Base-by-base conservation (phyloP, 2,113 vertebrate genomes). In the Pseudorectes ferrugineus region DNA sequence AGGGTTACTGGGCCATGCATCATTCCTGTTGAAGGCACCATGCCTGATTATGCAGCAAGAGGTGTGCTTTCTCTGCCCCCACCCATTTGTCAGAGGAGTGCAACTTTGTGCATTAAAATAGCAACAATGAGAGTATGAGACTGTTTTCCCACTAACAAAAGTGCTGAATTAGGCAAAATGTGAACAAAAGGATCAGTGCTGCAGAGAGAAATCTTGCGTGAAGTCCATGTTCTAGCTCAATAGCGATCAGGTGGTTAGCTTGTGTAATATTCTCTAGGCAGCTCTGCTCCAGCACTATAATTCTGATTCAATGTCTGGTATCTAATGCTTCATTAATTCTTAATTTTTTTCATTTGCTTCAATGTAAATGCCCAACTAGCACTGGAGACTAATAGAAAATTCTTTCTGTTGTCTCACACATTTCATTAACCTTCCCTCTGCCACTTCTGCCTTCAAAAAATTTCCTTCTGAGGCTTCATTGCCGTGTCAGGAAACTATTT, bases 1-100 rank as follows among this genome's bases (percentile, higher is more conserved):
- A 75, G 26, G n/a, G 16, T 17, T 7, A 1, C 5, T 25, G 29
- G 16, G 6, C 15, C 13, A 5, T 3, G 12, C 1, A 2, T 54
- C 14, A 6, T 25, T 14, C 5, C 8, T 23, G 22, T 6, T 51
- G 5, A 63, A 63, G 20, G 20, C 40, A 43, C 31, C 25, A 4
- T 5, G 7, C 11, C 38, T 28, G 9, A 40, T 35, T 5, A 38
- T 17, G 35, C 16, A 76, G 49, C 0, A 0, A 12, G 2, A 40
- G 21, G 3, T 31, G 24, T 40, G 9, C 0, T 5, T 38, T 55
- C 59, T 72, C 63, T 79, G 10, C 2, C 12, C 33, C 0, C 11
- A 19, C 3, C 2, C 4, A 13, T 22, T 43, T 88, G 61, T 8
- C 4, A 22, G 11, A 49, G 21, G 6, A 49, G 5, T 33, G 22